Percentiles rank a stretch among this genome's conserved stretches.
phyloP scores from a whole-genome alignment of 2,797 vertebrate genomes.

The Lagocephalus sceleratus region DNA sequence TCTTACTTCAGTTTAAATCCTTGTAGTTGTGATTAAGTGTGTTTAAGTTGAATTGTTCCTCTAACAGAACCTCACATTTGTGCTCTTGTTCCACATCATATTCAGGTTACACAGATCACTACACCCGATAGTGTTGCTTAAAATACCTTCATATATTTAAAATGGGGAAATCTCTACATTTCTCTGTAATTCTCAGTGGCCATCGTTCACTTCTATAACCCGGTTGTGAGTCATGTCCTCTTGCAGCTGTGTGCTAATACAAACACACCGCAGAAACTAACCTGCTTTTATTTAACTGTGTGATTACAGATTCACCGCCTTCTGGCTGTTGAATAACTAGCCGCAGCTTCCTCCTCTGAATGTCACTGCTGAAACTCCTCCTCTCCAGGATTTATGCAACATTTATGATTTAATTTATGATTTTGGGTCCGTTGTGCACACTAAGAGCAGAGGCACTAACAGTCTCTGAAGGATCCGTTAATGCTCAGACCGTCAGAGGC shows the following conservation, averaged over 20 bases:
- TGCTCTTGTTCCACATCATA: slow-evolving; percentile 29
- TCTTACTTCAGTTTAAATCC: too few relatives aligned
- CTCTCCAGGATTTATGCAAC: too few relatives aligned
- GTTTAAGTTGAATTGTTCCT: background rate
- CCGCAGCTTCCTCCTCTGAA: background rate
- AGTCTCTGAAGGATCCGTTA: too few relatives aligned
- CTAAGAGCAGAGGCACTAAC: too few relatives aligned
- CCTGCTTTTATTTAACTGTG: background rate
- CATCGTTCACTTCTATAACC: background rate
- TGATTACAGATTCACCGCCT: slow-evolving; percentile 42
- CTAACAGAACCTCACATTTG: slow-evolving; percentile 12
- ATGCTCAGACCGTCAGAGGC: too few relatives aligned
- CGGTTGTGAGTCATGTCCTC: too few relatives aligned
- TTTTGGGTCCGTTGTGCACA: too few relatives aligned
- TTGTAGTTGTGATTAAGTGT: too few relatives aligned
- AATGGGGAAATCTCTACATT: background rate
- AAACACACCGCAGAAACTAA: background rate
- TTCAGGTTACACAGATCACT: background rate
- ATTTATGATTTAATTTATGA: too few relatives aligned
- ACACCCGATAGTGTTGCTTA: background rate
- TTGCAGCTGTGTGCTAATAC: background rate
- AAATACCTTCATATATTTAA: background rate
- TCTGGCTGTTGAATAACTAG: slow-evolving; percentile 62
- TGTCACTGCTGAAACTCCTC: too few relatives aligned
- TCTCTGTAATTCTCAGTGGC: background rate